phyloP scores from a whole-genome alignment of 2,113 vertebrate species.

The Apeltes quadracus region DNA sequence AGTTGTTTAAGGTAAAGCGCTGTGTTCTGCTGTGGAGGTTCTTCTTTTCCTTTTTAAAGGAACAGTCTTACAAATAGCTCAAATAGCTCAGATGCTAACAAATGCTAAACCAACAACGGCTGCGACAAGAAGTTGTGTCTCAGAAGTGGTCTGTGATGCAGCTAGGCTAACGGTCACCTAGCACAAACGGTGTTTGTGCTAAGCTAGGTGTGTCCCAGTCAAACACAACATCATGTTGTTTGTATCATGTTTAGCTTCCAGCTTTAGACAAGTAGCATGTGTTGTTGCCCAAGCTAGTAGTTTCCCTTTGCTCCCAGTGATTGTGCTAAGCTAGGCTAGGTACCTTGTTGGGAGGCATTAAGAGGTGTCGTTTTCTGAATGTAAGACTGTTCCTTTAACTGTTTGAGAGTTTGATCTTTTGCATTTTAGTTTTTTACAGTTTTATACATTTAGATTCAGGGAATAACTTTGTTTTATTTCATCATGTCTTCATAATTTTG shows the following conservation, averaged over 20 bases:
- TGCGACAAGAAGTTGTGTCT: too few species aligned
- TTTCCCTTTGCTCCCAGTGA: not conserved
- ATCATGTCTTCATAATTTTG: conserved; percentile 1
- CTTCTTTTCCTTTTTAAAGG: conserved; percentile 27
- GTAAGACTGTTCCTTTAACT: conserved; percentile 40
- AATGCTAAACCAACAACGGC: not conserved
- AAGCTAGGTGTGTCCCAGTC: not conserved
- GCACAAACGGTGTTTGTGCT: not conserved
- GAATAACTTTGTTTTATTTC: conserved; percentile 16
- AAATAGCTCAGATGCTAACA: not conserved
- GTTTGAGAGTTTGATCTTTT: not conserved
- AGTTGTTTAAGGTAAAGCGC: conserved; percentile 94
- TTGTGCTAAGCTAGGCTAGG: conserved; percentile 5
- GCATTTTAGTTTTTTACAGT: not conserved
- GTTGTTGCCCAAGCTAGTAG: not conserved
- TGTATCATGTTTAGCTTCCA: too few species aligned
- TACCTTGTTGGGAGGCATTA: not conserved
- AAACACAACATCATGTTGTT: not conserved
- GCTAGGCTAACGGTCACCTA: conserved; percentile 8
- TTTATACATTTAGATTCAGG: too few species aligned
- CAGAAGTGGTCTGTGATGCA: not conserved
- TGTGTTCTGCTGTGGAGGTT: conserved; percentile 35
- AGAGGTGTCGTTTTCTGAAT: not conserved
- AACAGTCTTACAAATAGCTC: conserved; percentile 48
- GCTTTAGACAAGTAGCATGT: not conserved